Evolutionary conservation across 2,888 invertebrate genomes (phyloP).

Genomic region (Lysandra bellargus): DNA sequence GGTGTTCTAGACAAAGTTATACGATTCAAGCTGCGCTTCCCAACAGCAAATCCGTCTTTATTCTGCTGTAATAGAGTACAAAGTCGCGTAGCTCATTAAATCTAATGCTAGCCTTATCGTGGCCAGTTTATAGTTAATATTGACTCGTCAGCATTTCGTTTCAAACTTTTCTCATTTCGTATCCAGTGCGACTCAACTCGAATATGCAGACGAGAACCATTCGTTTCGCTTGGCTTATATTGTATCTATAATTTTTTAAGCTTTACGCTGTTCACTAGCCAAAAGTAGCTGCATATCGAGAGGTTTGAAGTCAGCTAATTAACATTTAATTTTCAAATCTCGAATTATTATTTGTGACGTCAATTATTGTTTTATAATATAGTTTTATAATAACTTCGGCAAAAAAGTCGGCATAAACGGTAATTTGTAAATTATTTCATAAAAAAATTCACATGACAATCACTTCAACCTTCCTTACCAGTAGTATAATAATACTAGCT

Average conservation of each 20-base stretch:
- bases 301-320: neutral
- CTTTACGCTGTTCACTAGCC: neutral
- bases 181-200: conserved; percentile 59
- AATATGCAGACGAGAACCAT: conserved; percentile 46
- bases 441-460: too few relatives aligned
- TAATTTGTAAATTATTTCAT: too few relatives aligned
- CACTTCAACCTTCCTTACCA: neutral
- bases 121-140: conserved; percentile 70
- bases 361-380: too few relatives aligned
- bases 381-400: too few relatives aligned
- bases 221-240: conserved; percentile 47
- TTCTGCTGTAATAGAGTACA: conserved; percentile 35
- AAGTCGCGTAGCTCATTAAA: conserved; percentile 30
- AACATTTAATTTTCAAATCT: too few relatives aligned
- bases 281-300: neutral
- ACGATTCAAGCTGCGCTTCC: conserved; percentile 28
- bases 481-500: neutral
- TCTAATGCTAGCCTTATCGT: conserved; percentile 45
- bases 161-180: conserved; percentile 78
- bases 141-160: conserved; percentile 76
- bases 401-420: too few relatives aligned
- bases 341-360: neutral
- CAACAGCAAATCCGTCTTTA: conserved; percentile 16
- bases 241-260: conserved; percentile 40
- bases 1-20: conserved; percentile 41